Evolutionary conservation across 2,113 vertebrate species (phyloP).

Genomic region (Syngnathus scovelli): DNA sequence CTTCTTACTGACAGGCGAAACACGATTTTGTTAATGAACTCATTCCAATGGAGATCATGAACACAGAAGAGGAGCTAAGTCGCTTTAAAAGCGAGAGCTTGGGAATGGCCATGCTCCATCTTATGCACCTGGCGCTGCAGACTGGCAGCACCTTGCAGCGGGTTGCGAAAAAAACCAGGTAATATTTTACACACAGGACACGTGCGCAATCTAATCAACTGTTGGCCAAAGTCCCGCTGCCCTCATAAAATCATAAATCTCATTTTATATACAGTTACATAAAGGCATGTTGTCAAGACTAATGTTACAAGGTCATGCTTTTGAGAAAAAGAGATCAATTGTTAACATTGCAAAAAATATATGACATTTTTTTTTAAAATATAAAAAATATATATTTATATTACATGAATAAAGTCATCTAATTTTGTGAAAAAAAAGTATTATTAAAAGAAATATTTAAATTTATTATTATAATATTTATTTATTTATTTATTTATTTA

Average conservation of each 20-base stretch:
- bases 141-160: constrained; percentile 73
- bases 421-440: background rate
- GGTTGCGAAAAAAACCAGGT: constrained; percentile 80
- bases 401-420: no score
- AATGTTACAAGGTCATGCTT: no score
- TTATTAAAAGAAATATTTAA: background rate
- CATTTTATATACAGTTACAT: background rate
- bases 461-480: background rate
- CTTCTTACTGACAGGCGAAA: constrained; percentile 73
- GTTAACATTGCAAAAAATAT: no score
- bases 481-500: no score
- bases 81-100: constrained; percentile 86
- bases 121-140: constrained; percentile 76
- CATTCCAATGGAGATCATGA: constrained; percentile 65
- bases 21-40: constrained; percentile 85
- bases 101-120: constrained; percentile 90
- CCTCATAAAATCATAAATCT: background rate
- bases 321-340: no score
- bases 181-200: background rate
- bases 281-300: background rate
- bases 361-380: no score
- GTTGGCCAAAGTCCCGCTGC: background rate
- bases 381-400: no score
- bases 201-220: background rate
- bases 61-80: constrained; percentile 72